Evolutionary conservation across 1,140 invertebrate species (phyloP).

Genomic region (Zaprionus camerounensis): DNA sequence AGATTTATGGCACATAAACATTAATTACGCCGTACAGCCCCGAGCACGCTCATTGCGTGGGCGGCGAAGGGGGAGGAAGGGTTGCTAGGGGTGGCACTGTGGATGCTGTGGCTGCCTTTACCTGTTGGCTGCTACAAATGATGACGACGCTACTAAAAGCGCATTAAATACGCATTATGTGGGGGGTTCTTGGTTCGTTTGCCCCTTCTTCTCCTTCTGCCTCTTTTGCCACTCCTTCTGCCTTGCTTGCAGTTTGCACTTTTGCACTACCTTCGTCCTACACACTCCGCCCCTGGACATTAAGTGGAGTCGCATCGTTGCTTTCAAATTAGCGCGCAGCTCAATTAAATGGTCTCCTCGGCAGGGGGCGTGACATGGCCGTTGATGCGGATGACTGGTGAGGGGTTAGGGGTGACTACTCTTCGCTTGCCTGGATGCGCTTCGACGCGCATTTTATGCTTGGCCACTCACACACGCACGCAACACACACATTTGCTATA

Average conservation of each 20-base stretch:
- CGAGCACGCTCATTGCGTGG: not conserved
- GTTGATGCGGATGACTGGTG: not conserved
- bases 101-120: constrained; percentile 4
- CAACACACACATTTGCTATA: constrained; percentile 4
- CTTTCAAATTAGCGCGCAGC: constrained; percentile 77
- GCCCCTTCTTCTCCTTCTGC: not conserved
- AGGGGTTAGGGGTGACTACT: constrained; percentile 17
- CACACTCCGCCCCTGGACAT: constrained; percentile 2
- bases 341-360: constrained; percentile 66
- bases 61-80: not conserved
- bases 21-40: constrained; percentile 35
- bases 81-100: not conserved
- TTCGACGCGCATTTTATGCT: constrained; percentile 69
- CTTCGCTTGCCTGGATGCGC: constrained; percentile 61
- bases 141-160: constrained; percentile 45
- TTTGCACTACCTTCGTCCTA: not conserved
- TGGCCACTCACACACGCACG: constrained; percentile 36
- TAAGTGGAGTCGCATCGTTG: constrained; percentile 59
- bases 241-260: not conserved
- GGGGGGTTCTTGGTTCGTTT: not conserved
- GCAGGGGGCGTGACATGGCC: not conserved
- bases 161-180: constrained; percentile 73
- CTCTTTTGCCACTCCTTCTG: not conserved
- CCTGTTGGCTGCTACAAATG: constrained; percentile 29
- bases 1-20: constrained; percentile 48